Base-by-base conservation (phyloP, 1,140 invertebrate species). In the Cephus cinctus region DNA sequence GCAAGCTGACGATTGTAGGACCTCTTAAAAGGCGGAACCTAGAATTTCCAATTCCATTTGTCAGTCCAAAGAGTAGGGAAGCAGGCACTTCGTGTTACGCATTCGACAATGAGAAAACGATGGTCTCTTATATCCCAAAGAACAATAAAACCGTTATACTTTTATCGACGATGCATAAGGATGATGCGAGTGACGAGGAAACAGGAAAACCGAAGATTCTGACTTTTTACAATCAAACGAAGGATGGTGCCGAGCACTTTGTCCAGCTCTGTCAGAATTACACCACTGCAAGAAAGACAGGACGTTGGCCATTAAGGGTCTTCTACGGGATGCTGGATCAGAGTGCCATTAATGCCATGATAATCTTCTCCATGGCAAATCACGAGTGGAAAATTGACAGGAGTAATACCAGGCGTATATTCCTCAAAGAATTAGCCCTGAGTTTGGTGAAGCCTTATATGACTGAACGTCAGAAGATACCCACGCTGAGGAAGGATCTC, bases 31-130 rank as follows among this genome's bases (percentile, higher is more conserved):
- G 38, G 1, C 68, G 60, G 25, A 69, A 69, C 55, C 47, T 44
- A 43, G 61, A 69, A 54, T 67, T 64, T 36, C 63, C 65, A 11
- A 51, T 56, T 15, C 50, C n/a, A n/a, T n/a, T n/a, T n/a, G n/a
- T n/a, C n/a, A 41, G 11, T n/a, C n/a, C 39, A 6, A 41, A 41
- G 21, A 15, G 21, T 23, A 14, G 39, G 16, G 39, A 41, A 20
- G 19, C 23, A 12, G 39, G 39, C 18, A 62, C 59, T 23, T 63
- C 61, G n/a, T 23, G 21, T 41, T 41, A 19, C 16, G n/a, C n/a
- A n/a, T n/a, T n/a, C n/a, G n/a, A n/a, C n/a, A n/a, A n/a, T n/a
- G n/a, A n/a, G 19, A 41, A 41, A 20, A 60, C 52, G 30, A 44
- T 65, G 21, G 59, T 63, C 12, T 66, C 62, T 31, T 67, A 53